phyloP scores from a whole-genome alignment of 2,113 vertebrate genomes.

The Tragelaphus strepsiceros region DNA sequence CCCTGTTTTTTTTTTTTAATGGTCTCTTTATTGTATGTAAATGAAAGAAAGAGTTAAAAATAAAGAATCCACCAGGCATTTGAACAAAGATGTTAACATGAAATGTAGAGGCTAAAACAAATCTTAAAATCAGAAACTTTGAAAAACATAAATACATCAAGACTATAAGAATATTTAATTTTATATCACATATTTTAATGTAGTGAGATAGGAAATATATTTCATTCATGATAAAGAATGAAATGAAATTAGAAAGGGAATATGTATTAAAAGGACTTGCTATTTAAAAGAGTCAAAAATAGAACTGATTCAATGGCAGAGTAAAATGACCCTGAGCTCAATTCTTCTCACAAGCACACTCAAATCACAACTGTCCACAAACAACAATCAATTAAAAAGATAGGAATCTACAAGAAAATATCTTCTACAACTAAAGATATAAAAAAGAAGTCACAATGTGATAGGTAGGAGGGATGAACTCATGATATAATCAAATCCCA shows the following conservation, averaged over 20 bases:
- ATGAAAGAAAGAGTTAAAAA: not conserved
- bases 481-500: not conserved
- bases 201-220: not conserved
- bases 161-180: not conserved
- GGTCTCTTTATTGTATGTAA: not conserved
- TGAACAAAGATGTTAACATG: not conserved
- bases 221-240: not conserved
- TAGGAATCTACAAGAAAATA: not conserved
- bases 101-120: not conserved
- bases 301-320: not conserved
- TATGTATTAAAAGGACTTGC: not conserved
- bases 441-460: not conserved
- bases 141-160: not conserved
- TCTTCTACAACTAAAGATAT: not conserved
- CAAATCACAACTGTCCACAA: not conserved
- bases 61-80: not conserved
- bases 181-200: not conserved
- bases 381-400: not conserved
- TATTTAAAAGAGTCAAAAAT: not conserved
- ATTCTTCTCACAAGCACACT: not conserved
- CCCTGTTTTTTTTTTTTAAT: not conserved
- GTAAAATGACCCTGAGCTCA: not conserved
- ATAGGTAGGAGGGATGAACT: not conserved
- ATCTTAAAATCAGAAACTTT: not conserved
- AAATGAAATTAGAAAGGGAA: not conserved